phyloP scores from a whole-genome alignment of 2,888 invertebrate species.

The Augiades crinisus region DNA sequence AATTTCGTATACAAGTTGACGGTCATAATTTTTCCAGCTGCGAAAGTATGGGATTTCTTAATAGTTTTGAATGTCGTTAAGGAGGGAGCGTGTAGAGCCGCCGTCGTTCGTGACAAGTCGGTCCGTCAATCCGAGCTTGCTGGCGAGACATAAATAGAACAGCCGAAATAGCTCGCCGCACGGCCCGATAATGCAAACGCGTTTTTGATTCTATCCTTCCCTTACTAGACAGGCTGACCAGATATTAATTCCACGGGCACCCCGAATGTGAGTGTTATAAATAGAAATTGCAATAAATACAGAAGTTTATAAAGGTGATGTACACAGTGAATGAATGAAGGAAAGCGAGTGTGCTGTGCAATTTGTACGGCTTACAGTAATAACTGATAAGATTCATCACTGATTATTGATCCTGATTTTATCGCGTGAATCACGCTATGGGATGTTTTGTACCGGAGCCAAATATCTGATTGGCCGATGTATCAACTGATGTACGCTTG shows the following conservation, averaged over 20 bases:
- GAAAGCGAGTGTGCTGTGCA: conserved; percentile 32
- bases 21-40: conserved; percentile 31
- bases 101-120: conserved; percentile 72
- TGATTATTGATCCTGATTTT: conserved; percentile 33
- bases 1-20: conserved; percentile 26
- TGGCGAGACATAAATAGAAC: conserved; percentile 71
- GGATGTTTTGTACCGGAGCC: conserved; percentile 51
- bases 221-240: conserved; percentile 47
- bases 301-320: conserved; percentile 31
- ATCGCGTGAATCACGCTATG: conserved; percentile 49
- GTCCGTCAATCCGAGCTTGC: conserved; percentile 80
- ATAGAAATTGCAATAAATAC: conserved; percentile 25
- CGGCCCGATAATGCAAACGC: conserved; percentile 75
- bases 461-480: conserved; percentile 56
- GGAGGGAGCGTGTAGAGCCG: conserved; percentile 49
- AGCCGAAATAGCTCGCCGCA: conserved; percentile 73
- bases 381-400: conserved; percentile 24
- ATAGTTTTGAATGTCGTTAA: conserved; percentile 49
- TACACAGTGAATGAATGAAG: conserved; percentile 30
- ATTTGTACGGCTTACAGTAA: conserved; percentile 30
- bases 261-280: conserved; percentile 22
- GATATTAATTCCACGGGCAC: conserved; percentile 32
- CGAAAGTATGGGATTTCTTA: conserved; percentile 37
- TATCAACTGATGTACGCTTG: conserved; percentile 48
- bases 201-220: conserved; percentile 71